A percentile compares a stretch with the other conserved stretches of the same genome.
phyloP scores from a whole-genome alignment of 2,113 vertebrate genomes.

The Ceratotherium simum region DNA sequence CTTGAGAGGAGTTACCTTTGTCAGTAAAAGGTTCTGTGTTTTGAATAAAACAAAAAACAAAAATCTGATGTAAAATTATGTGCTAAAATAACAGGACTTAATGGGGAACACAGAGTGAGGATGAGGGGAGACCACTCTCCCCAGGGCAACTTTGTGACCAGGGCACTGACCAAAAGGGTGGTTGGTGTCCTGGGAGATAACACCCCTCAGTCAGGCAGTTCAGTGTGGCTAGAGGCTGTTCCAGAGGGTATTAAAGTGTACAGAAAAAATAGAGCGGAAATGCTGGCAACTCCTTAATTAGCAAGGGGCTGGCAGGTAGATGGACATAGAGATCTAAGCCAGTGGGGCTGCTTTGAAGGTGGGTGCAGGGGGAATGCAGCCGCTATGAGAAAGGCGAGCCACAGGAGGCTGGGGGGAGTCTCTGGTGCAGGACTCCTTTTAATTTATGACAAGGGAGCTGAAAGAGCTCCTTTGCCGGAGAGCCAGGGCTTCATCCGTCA shows the following conservation, averaged over 20 bases:
- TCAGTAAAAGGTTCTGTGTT: neutral
- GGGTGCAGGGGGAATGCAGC: rapidly evolving
- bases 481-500: neutral
- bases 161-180: neutral
- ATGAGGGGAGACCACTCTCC: neutral
- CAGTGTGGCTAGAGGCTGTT: neutral
- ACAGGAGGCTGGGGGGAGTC: rapidly evolving
- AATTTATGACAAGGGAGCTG: neutral
- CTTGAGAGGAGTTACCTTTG: neutral
- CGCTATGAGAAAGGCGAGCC: neutral
- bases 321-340: neutral
- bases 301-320: neutral
- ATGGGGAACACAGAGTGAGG: neutral
- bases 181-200: neutral
- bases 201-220: neutral
- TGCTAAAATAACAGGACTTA: neutral
- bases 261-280: neutral
- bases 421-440: neutral
- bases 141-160: neutral
- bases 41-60: neutral
- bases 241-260: neutral
- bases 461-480: neutral
- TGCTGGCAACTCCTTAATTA: neutral
- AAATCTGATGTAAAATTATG: neutral
- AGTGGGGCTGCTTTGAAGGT: neutral